Base-by-base conservation (phyloP, 2,113 vertebrate genomes). In the Ceyx cyanopectus region DNA sequence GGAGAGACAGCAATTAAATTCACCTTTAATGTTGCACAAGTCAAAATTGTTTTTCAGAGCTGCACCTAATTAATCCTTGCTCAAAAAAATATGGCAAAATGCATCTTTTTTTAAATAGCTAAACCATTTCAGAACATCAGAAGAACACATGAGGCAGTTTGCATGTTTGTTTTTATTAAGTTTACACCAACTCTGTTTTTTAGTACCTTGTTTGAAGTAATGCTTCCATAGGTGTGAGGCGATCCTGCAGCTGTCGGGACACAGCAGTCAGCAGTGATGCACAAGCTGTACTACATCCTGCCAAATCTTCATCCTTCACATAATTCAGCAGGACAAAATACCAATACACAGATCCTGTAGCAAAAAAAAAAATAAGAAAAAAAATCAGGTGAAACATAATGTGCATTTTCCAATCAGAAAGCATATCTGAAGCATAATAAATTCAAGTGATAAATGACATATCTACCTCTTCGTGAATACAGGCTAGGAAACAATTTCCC, bases 311-410 rank as follows among this genome's bases (percentile, higher is more conserved):
- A 93, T 99, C 99, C 96, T 99, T 99, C 30, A 99, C 99, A 11
- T 99, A 99, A 97, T 99, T 99, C 95, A 99, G 96, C 92, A 99
- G 95, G 37, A 99, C 99, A 95, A 99, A 99, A 97, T 99, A 99
- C 99, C 99, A 99, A 90, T 99, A 99, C n/a, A 99, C 98, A 5
- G 99, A 99, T 60, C 99, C 99, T 99, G 91, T 37, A 75, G 58
- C 72, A 32, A 19, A 53, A 92, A 53, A 92, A 46, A 53, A 32
- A 76, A 43, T 26, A 19, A 24, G 3, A 37, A 37, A 37, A 37
- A 37, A 67, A 17, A 70, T 69, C 79, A 61, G 4, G 10, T 75
- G 57, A 95, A 89, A 69, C 6, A 16, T 2, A 1, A 46, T 7
- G 9, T 6, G 32, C 21, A 51, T 22, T 58, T 81, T 86, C 56